phyloP scores from a whole-genome alignment of 2,888 invertebrate species.

The Ichneumoninae sp. region DNA sequence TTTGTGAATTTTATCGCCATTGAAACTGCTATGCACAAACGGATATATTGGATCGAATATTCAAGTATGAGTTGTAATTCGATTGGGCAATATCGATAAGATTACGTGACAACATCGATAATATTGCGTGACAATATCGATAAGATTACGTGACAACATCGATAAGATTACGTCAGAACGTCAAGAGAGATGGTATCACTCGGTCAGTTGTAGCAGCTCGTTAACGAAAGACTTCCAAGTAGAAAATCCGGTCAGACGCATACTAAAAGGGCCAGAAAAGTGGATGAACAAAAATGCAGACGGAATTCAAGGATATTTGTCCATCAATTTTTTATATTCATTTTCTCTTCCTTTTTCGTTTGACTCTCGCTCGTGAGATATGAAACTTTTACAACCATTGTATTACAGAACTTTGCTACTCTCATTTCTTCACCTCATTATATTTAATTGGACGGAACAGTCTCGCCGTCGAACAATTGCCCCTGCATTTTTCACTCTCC shows the following conservation, averaged over 20 bases:
- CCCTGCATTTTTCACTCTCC: background rate
- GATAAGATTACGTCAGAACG: slow-evolving; percentile 21
- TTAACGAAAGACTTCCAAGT: slow-evolving; percentile 54
- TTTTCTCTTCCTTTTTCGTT: slow-evolving; percentile 7
- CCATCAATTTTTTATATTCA: background rate
- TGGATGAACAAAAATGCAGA: slow-evolving; percentile 25
- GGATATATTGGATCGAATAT: too few relatives aligned
- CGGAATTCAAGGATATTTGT: slow-evolving; percentile 16
- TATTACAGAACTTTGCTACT: background rate
- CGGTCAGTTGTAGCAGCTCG: slow-evolving; percentile 43
- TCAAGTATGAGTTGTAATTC: too few relatives aligned
- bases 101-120: too few relatives aligned
- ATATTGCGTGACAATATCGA: too few relatives aligned
- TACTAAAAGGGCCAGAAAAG: slow-evolving; percentile 8
- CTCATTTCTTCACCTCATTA: background rate
- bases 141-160: slow-evolving; percentile 29
- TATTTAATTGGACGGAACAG: background rate
- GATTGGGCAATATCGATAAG: too few relatives aligned
- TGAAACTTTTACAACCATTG: slow-evolving; percentile 20
- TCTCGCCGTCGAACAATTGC: background rate
- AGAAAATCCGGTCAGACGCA: slow-evolving; percentile 13
- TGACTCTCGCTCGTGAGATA: background rate
- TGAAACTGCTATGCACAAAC: too few relatives aligned
- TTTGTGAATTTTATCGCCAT: too few relatives aligned
- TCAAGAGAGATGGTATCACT: slow-evolving; percentile 23